These are phyloP conservation scores for Acheta domesticus DNA, from an alignment of 2,888 invertebrate genomes.

Conservation along the genomic window DNA sequence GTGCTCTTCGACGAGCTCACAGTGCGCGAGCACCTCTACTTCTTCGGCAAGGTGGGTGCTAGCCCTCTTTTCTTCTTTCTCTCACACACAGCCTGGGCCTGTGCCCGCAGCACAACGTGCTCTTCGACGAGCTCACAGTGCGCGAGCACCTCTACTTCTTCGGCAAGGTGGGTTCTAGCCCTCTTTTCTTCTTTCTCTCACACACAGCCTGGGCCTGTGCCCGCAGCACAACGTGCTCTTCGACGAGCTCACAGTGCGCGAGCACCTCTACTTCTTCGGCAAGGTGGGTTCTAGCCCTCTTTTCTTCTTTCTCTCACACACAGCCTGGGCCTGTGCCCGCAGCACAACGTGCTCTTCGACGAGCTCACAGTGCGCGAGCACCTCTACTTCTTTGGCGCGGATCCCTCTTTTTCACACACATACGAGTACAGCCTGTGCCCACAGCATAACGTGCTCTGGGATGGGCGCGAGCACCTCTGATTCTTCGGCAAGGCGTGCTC, in stretches of 20 bases:
- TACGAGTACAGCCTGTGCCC: too few species aligned
- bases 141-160: constrained; percentile 80
- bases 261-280: too few species aligned
- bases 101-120: constrained; percentile 82
- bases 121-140: constrained; percentile 79
- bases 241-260: too few species aligned
- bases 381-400: too few species aligned
- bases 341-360: constrained; percentile 58
- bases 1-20: constrained; percentile 79
- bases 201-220: too few species aligned
- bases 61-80: too few species aligned
- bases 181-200: not conserved
- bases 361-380: too few species aligned
- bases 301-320: too few species aligned
- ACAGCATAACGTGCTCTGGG: too few species aligned
- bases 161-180: constrained; percentile 53
- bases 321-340: constrained; percentile 77
- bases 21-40: constrained; percentile 76
- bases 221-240: too few species aligned
- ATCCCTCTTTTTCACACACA: too few species aligned
- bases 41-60: constrained; percentile 63
- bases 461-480: constrained; percentile 73
- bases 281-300: too few species aligned
- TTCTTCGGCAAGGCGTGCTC: constrained; percentile 67
- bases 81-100: constrained; percentile 61